phyloP scores from a whole-genome alignment of 2,113 vertebrate species.

The Ageneiosus marmoratus region DNA sequence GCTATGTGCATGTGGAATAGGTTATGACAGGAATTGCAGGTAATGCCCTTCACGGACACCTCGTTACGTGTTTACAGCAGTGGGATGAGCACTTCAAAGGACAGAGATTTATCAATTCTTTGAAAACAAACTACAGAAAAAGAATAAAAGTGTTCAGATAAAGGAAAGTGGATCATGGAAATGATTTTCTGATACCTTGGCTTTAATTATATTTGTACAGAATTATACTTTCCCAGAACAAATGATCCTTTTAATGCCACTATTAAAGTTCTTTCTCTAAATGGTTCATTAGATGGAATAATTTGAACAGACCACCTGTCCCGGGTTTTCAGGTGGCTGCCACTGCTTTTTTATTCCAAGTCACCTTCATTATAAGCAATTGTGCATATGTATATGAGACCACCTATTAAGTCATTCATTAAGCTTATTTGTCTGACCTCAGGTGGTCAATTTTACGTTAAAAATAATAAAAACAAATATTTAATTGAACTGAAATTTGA shows the following conservation, averaged over 20 bases:
- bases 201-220: slow-evolving; percentile 12
- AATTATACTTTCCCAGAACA: slow-evolving; percentile 33
- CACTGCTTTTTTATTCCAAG: slow-evolving; percentile 27
- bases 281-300: slow-evolving; percentile 46
- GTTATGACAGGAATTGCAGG: slow-evolving; percentile 19
- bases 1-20: slow-evolving; percentile 18
- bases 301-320: slow-evolving; percentile 41
- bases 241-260: slow-evolving; percentile 36
- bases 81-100: slow-evolving; percentile 13
- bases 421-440: not conserved
- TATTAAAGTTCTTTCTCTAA: slow-evolving; percentile 36
- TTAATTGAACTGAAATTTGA: not conserved
- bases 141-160: slow-evolving; percentile 14
- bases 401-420: not conserved
- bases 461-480: not conserved
- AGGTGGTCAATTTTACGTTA: not conserved
- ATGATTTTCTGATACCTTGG: slow-evolving; percentile 15
- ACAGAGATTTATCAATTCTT: slow-evolving; percentile 12
- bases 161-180: slow-evolving; percentile 30
- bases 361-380: slow-evolving; percentile 42
- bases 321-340: slow-evolving; percentile 27
- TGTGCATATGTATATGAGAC: slow-evolving; percentile 2
- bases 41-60: slow-evolving; percentile 24
- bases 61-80: slow-evolving; percentile 23
- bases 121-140: slow-evolving; percentile 20